Evolutionary conservation across 2,113 vertebrate genomes (phyloP).

Genomic region (Lagenorhynchus albirostris): DNA sequence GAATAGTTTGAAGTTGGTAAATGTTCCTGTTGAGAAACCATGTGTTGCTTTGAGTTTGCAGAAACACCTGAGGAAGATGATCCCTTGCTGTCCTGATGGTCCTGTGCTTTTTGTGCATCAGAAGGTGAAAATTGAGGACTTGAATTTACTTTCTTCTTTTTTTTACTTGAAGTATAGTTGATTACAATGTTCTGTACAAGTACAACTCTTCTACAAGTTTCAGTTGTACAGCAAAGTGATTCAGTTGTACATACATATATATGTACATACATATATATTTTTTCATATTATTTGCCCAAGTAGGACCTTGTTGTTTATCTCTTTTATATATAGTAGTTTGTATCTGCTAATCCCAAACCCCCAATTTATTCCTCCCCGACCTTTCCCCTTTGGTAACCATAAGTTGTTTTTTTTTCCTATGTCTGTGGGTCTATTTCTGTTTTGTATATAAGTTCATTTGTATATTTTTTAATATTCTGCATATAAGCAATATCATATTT

Average conservation of each 20-base stretch:
- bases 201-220: background rate
- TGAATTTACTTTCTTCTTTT: background rate
- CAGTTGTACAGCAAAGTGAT: background rate
- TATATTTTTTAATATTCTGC: background rate
- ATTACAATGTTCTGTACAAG: background rate
- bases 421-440: background rate
- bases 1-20: slow-evolving; percentile 32
- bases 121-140: background rate
- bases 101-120: background rate
- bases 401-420: background rate
- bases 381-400: background rate
- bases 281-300: background rate
- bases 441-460: background rate
- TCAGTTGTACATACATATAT: background rate
- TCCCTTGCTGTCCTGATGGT: background rate
- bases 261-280: background rate
- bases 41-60: background rate
- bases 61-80: background rate
- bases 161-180: background rate
- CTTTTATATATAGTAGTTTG: background rate
- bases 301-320: background rate
- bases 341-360: background rate
- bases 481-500: background rate
- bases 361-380: background rate
- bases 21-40: background rate